Evolutionary conservation across 1,140 invertebrate species (phyloP).

Genomic region (Pomacea maculata): DNA sequence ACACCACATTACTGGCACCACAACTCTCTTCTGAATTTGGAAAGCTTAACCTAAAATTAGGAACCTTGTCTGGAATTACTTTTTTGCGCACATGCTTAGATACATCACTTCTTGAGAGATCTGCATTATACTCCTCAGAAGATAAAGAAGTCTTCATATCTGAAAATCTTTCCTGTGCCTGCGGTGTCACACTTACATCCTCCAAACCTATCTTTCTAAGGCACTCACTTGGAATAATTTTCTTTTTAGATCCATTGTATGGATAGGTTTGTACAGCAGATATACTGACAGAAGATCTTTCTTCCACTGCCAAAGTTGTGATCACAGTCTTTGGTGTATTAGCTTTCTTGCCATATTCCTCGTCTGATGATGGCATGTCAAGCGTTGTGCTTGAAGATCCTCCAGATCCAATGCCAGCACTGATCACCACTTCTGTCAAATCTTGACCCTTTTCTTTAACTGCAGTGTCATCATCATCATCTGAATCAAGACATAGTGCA

Average conservation of each 20-base stretch:
- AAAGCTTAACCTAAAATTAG: too few species aligned
- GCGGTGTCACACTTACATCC: neutral
- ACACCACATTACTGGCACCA: too few species aligned
- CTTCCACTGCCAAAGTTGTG: neutral
- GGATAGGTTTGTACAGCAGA: neutral
- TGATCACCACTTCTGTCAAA: neutral
- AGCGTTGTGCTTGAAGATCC: conserved; percentile 15
- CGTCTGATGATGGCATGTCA: neutral
- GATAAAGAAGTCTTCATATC: conserved; percentile 2
- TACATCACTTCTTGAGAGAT: neutral
- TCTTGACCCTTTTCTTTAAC: neutral
- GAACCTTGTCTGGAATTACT: conserved; percentile 22
- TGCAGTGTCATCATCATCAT: conserved; percentile 2
- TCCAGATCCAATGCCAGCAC: conserved; percentile 5
- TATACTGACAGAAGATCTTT: conserved; percentile 10
- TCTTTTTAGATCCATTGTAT: conserved; percentile 15
- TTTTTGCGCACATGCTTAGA: conserved; percentile 10
- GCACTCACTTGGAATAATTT: conserved; percentile 34
- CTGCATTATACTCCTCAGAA: neutral
- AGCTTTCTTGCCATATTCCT: neutral
- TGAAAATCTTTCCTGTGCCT: conserved; percentile 11
- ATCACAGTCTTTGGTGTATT: neutral
- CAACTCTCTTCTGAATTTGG: too few species aligned
- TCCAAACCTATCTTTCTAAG: neutral
- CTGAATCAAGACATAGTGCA: conserved; percentile 18